These are phyloP conservation scores for Catamblyrhynchus diadema DNA, from an alignment of 2,797 vertebrate genomes.

Conservation along the genomic window DNA sequence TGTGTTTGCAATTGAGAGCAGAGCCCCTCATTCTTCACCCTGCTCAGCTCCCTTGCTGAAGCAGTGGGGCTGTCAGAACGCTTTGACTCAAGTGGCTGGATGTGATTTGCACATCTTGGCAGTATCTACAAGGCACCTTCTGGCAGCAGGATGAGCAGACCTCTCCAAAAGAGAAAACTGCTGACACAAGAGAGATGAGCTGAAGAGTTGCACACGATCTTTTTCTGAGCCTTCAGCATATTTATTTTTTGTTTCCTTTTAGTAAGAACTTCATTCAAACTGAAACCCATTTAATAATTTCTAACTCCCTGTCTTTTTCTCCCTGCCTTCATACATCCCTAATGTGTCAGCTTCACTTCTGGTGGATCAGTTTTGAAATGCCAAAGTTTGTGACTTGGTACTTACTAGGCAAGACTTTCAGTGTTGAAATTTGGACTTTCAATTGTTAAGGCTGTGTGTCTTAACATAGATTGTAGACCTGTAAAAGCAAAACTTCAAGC, in stretches of 20 bases:
- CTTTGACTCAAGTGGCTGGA: background rate
- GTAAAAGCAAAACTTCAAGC: background rate
- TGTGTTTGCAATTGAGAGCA: background rate
- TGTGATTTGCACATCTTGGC: background rate
- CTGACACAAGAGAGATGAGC: background rate
- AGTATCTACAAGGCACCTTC: background rate
- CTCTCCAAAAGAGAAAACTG: background rate
- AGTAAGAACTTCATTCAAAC: background rate
- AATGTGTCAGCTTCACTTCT: background rate
- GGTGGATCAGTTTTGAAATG: background rate
- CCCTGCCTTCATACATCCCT: background rate
- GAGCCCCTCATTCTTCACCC: background rate
- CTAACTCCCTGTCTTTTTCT: background rate
- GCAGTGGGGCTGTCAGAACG: background rate
- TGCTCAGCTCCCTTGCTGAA: background rate
- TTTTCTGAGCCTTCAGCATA: background rate
- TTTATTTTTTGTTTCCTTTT: conserved; percentile 20
- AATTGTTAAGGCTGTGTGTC: background rate
- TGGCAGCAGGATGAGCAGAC: background rate
- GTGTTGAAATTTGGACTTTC: background rate
- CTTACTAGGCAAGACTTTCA: background rate
- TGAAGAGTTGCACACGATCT: background rate
- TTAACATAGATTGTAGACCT: background rate
- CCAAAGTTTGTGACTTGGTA: background rate
- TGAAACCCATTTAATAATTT: background rate